A percentile compares a stretch with the other conserved stretches of the same genome.
phyloP scores from a whole-genome alignment of 2,888 invertebrate genomes.

The Magallana nippona region DNA sequence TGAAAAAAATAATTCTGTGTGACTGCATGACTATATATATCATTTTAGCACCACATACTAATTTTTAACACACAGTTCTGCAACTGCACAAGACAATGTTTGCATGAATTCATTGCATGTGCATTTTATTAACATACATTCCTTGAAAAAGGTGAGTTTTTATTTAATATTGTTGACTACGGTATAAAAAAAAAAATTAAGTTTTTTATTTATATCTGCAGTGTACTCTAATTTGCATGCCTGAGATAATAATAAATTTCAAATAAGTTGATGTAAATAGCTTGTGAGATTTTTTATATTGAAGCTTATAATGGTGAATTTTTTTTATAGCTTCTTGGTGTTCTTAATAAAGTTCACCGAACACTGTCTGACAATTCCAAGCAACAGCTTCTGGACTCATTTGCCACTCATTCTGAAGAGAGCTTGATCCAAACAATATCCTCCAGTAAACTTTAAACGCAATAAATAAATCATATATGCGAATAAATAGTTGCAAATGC shows the following conservation, averaged over 20 bases:
- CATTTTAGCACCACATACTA: constrained; percentile 1
- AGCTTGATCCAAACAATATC: not conserved
- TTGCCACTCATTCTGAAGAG: not conserved
- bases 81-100: constrained; percentile 8
- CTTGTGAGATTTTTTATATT: too few relatives aligned
- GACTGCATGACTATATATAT: constrained; percentile 19
- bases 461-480: too few relatives aligned
- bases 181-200: too few relatives aligned
- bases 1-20: not conserved
- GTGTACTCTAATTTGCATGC: too few relatives aligned
- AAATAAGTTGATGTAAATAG: too few relatives aligned
- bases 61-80: not conserved
- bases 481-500: too few relatives aligned
- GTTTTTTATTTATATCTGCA: too few relatives aligned
- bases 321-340: constrained; percentile 12
- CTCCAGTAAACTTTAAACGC: not conserved
- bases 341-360: not conserved
- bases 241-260: too few relatives aligned
- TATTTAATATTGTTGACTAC: not conserved
- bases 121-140: not conserved
- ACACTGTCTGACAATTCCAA: not conserved
- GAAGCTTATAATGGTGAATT: constrained; percentile 34
- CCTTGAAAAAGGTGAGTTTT: constrained; percentile 4
- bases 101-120: constrained; percentile 19
- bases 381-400: constrained; percentile 3